These are phyloP conservation scores for Hydrolagus affinis DNA, from an alignment of 2,113 vertebrate genomes.

Conservation along the genomic window DNA sequence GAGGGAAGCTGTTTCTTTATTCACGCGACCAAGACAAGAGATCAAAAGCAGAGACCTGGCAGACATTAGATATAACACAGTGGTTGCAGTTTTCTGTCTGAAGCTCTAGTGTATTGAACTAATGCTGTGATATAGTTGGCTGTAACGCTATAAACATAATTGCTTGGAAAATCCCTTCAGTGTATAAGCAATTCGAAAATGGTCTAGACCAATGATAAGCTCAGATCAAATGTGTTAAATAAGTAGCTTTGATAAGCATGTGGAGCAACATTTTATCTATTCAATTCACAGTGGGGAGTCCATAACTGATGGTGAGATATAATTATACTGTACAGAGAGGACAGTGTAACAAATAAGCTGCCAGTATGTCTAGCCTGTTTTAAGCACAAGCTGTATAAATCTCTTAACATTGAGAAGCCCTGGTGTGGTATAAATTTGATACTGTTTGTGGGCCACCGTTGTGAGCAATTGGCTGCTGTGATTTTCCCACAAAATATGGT, in stretches of 20 bases:
- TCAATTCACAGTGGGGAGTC: not conserved
- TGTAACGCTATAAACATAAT: not conserved
- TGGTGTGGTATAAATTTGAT: no score
- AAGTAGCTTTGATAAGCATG: not conserved
- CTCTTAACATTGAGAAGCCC: not conserved
- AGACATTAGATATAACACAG: not conserved
- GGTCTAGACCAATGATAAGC: not conserved
- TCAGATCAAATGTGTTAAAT: not conserved
- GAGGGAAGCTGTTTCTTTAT: no score
- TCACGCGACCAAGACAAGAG: not conserved
- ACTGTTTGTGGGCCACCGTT: no score
- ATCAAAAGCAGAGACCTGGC: not conserved
- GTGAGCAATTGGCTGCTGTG: no score
- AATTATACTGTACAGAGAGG: slow-evolving; percentile 1
- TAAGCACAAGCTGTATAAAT: not conserved
- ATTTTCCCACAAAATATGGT: no score
- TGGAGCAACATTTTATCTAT: not conserved
- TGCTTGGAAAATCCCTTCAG: not conserved
- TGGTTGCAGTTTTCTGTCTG: not conserved
- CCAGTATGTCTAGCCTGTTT: not conserved
- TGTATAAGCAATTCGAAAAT: not conserved
- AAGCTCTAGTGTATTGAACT: not conserved
- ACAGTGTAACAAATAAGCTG: not conserved
- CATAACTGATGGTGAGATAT: not conserved
- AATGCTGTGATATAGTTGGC: not conserved